phyloP scores from a whole-genome alignment of 2,888 invertebrate species.

The Chymomyza caudatula region DNA sequence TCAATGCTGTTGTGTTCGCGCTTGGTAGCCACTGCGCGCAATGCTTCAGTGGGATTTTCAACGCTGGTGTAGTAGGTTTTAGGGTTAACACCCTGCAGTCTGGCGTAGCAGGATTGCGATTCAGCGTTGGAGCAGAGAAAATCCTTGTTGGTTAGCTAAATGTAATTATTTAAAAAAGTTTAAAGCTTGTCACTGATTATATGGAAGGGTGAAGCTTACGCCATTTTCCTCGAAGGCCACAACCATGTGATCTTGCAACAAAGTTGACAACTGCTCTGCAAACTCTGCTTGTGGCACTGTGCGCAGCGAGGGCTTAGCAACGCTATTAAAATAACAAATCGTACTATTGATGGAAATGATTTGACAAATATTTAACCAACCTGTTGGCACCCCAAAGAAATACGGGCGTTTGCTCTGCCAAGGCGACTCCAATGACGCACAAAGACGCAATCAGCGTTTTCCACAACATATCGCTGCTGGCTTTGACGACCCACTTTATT shows the following conservation, averaged over 20 bases:
- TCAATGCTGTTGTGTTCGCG: slow-evolving; percentile 70
- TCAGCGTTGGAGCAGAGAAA: slow-evolving; percentile 76
- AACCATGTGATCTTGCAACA: slow-evolving; percentile 74
- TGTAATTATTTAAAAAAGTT: not conserved
- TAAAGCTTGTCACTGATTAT: not conserved
- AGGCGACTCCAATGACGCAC: slow-evolving; percentile 67
- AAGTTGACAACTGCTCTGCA: slow-evolving; percentile 46
- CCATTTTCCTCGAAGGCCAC: slow-evolving; percentile 79
- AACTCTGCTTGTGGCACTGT: slow-evolving; percentile 68
- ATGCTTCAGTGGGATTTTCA: slow-evolving; percentile 80
- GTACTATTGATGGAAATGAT: not conserved
- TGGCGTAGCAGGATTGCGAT: slow-evolving; percentile 76
- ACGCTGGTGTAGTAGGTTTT: slow-evolving; percentile 82
- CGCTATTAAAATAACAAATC: slow-evolving; percentile 40
- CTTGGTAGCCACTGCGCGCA: slow-evolving; percentile 79
- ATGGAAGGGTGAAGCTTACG: slow-evolving; percentile 73
- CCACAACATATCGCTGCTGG: slow-evolving; percentile 61
- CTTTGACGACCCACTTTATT: slow-evolving; percentile 43
- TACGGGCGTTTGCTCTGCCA: slow-evolving; percentile 80
- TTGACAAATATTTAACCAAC: slow-evolving; percentile 53
- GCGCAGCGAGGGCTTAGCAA: slow-evolving; percentile 61
- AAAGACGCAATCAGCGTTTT: slow-evolving; percentile 66
- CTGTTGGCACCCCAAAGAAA: slow-evolving; percentile 80
- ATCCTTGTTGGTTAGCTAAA: slow-evolving; percentile 78
- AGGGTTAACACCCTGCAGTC: slow-evolving; percentile 75